phyloP scores from a whole-genome alignment of 2,888 invertebrate genomes.

The Meghimatium bilineatum region DNA sequence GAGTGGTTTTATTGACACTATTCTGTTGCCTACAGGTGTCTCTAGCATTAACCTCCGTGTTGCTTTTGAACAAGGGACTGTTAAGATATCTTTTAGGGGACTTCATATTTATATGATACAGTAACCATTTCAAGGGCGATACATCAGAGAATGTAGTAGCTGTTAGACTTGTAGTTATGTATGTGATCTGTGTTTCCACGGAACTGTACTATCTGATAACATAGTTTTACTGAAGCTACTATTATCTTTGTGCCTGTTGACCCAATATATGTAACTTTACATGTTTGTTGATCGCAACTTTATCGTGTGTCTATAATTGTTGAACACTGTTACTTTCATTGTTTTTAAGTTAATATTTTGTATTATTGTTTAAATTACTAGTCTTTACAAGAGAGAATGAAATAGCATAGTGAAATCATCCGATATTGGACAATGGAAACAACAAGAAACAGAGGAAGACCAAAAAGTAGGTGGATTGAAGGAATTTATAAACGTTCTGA shows the following conservation, averaged over 20 bases:
- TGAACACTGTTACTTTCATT: too few species aligned
- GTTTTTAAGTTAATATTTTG: too few species aligned
- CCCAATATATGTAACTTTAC: neutral
- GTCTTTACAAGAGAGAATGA: too few species aligned
- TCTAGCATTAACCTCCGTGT: neutral
- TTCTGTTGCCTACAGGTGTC: constrained; percentile 13
- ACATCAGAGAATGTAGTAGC: neutral
- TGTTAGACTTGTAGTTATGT: neutral
- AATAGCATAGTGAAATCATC: too few species aligned
- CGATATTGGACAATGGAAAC: too few species aligned
- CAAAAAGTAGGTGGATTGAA: too few species aligned
- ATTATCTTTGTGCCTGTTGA: neutral
- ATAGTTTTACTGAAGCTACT: neutral
- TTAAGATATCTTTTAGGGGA: neutral
- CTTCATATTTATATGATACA: neutral
- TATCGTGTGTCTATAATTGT: too few species aligned
- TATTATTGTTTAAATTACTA: too few species aligned
- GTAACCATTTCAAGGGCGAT: neutral
- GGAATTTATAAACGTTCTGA: too few species aligned
- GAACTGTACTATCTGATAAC: neutral
- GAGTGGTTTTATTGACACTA: constrained; percentile 1
- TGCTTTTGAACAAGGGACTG: neutral
- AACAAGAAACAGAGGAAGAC: too few species aligned
- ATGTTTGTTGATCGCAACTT: neutral
- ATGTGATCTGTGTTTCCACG: neutral